Conservation (phyloP, 2,888 invertebrate genomes). For the Chaitophorus viminalis region DNA sequence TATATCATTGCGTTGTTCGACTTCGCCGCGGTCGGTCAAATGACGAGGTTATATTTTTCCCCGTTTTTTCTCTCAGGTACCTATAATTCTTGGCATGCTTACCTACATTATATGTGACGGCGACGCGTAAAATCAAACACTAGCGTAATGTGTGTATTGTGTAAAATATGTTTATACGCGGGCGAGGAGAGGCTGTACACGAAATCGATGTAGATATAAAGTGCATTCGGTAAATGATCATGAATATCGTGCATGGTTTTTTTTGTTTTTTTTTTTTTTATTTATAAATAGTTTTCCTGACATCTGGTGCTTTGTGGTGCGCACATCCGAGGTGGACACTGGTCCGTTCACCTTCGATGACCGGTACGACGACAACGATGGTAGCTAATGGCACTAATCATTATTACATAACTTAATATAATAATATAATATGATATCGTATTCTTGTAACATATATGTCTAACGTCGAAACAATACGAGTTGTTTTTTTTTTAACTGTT, state of each 20-base stretch:
- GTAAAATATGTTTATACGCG: not conserved
- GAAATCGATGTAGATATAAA: not conserved
- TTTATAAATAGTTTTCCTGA: too few relatives aligned
- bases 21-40: not conserved
- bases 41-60: not conserved
- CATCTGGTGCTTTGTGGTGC: too few relatives aligned
- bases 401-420: not conserved
- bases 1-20: not conserved
- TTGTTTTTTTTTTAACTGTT: not conserved
- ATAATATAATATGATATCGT: not conserved
- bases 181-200: not conserved
- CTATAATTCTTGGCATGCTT: too few relatives aligned
- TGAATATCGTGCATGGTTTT: too few relatives aligned
- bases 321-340: too few relatives aligned
- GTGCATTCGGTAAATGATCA: not conserved
- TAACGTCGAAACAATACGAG: too few relatives aligned
- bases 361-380: not conserved
- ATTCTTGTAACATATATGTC: not conserved
- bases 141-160: too few relatives aligned
- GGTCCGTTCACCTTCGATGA: conserved; percentile 15
- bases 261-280: too few relatives aligned
- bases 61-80: not conserved
- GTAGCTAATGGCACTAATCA: not conserved
- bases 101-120: not conserved
- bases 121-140: not conserved